Evolutionary conservation across 2,888 invertebrate species (phyloP), one percentile per base, ranked within the genome.

Genomic region (Unio pictorum): DNA sequence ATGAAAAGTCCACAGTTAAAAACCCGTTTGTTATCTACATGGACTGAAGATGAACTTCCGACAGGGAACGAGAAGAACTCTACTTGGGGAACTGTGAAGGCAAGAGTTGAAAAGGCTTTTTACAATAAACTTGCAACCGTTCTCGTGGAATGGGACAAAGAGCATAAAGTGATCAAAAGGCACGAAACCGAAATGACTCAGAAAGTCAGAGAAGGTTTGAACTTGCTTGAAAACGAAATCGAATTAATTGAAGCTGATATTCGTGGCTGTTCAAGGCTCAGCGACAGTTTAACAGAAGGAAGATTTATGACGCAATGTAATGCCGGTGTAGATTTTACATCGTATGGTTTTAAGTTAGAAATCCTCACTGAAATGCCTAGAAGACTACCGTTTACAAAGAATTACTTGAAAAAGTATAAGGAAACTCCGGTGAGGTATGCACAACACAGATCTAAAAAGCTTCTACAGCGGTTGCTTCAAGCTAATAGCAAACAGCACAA

Each of bases 161-260:
- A 71, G 4, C 66, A 74, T 23, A 73, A 76, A 18, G 61, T 72
- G 20, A 66, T 74, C 18, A 68, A 74, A 15, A 61, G 76, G 1
- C 26, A 60, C 8, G 64, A 61, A 5, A 72, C 81, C 6, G 75
- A 80, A 20, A 66, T 84, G 20, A 72, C 75, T n/a, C 23, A 56
- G 11, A 55, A 72, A 8, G 76, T 81, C n/a, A 76, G 76, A 66
- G 23, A 66, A 45, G 70, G 80, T 54, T 72, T 84, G 30, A 70
- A 78, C n/a, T 67, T 84, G 26, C 69, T 84, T 58, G 78, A 81
- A 34, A 70, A 68, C 18, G 81, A 81, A 34, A 72, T 84, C 17
- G 66, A 55, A 11, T 30, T 64, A 8, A 28, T 69, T 17, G 75
- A 75, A 67, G 45, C 58, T 23, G 73, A 71, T 5, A 55, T 76